Evolutionary conservation across 1,140 invertebrate genomes (phyloP), one percentile per base, ranked within the genome.

Genomic region (Microplitis mediator): DNA sequence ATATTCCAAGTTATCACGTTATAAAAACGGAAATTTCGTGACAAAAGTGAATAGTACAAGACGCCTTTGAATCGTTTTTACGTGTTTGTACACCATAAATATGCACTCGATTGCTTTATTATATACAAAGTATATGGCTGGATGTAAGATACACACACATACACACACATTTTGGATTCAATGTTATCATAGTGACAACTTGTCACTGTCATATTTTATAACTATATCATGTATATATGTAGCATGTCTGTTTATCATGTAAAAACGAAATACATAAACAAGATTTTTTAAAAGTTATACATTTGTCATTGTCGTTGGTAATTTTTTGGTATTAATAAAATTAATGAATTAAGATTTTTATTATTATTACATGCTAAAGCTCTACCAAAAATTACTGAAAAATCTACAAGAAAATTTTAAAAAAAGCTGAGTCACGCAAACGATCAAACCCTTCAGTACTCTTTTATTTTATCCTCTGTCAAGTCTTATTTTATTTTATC

Each of bases 51-150:
- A 66, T 31, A 39, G 31, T 23, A 39, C 23, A 62, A 72, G 64
- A 52, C 71, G 64, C 63, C 64, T 72, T 13, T 14, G 39, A 72
- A 72, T 72, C 56, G 63, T 36, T 50, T 60, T 67, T 9, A 67
- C 71, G 71, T 72, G 71, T 72, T 72, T 31, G 16, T 51, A 16
- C 8, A 39, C 45, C 36, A 62, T 72, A 72, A 72, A 72, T 64
- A 72, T 36, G 34, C 39, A 45, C 51, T 72, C 14, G 54, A 72
- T 72, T 72, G 63, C 64, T 72, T 72, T 67, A 67, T 72, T 72
- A 72, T 71, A 36, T 66, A 52, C 9, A n/a, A n/a, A n/a, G n/a
- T n/a, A n/a, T n/a, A n/a, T n/a, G n/a, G n/a, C n/a, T n/a, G 2
- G 9, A 36, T 64, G 31, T 23, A 23, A 23, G 11, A 61, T 32